These are phyloP conservation scores for Chironomus striatipennis DNA, from an alignment of 1,140 invertebrate species.

Conservation along the genomic window DNA sequence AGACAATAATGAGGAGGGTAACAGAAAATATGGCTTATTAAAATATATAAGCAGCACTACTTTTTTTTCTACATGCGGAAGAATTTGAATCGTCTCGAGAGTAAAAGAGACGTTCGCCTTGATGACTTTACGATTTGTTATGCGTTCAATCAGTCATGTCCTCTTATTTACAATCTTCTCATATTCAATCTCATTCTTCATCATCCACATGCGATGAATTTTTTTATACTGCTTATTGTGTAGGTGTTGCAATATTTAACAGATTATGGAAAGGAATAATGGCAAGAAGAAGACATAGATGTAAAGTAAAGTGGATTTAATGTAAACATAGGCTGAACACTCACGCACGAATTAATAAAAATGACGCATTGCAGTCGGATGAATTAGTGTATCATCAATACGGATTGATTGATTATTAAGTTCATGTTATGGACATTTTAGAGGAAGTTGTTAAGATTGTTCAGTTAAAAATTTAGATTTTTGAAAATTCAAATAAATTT, in stretches of 20 bases:
- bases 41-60: not conserved
- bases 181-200: no score
- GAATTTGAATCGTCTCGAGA: not conserved
- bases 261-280: not conserved
- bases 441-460: no score
- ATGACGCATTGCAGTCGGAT: not conserved
- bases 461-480: no score
- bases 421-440: not conserved
- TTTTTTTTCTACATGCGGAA: not conserved
- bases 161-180: not conserved
- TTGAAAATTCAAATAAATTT: no score
- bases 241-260: conserved; percentile 1
- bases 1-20: no score
- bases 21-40: no score
- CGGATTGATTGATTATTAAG: not conserved
- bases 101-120: not conserved
- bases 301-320: not conserved
- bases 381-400: not conserved
- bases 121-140: not conserved
- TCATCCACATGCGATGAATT: not conserved
- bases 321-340: not conserved
- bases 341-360: not conserved
- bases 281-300: no score
- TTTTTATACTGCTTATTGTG: not conserved
- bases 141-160: not conserved